Evolutionary conservation across 2,888 invertebrate genomes (phyloP), one percentile per base, ranked within the genome.

Genomic region (Oeneis ivallda): DNA sequence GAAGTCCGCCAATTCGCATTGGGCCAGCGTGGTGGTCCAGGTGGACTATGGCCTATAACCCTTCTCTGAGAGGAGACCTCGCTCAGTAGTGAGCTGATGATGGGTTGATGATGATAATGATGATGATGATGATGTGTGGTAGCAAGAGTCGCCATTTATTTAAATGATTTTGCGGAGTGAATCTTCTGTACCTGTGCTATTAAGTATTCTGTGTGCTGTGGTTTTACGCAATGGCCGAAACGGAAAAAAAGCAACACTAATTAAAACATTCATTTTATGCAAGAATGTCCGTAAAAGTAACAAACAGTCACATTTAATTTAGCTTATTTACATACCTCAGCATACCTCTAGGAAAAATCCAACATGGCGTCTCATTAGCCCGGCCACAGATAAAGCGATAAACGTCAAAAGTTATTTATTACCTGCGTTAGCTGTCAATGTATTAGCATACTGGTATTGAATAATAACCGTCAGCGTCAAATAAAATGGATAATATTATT

Each of bases 371-470:
- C 72, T 70, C 70, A 71, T 71, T 71, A 70, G 49, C 60, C 67
- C 10, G 52, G 34, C 60, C 70, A 73, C 73, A 76, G 76, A 78
- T 81, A 77, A 80, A 84, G 83, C 79, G 68, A 84, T 83, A 76
- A 84, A 80, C 65, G 83, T 83, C 82, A 70, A 70, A 65, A 67
- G 73, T 58, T 39, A 47, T 70, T 71, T 61, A 63, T 56, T 32
- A 26, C 26, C 26, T 5, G 50, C 45, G 39, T 50, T 58, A 62
- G 41, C 62, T 69, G 70, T 66, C 68, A 58, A 62, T n/a, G 59
- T 67, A 76, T 77, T 77, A 72, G 71, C 75, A 75, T 75, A 76
- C 59, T 69, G n/a, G 63, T 43, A 52, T 52, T 52, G 52, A 52
- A 50, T 62, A 53, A 34, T 17, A 41, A 17, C 41, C 39, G 32